Conservation (phyloP, 1,140 invertebrate species). For the Lepidostoma basale region DNA sequence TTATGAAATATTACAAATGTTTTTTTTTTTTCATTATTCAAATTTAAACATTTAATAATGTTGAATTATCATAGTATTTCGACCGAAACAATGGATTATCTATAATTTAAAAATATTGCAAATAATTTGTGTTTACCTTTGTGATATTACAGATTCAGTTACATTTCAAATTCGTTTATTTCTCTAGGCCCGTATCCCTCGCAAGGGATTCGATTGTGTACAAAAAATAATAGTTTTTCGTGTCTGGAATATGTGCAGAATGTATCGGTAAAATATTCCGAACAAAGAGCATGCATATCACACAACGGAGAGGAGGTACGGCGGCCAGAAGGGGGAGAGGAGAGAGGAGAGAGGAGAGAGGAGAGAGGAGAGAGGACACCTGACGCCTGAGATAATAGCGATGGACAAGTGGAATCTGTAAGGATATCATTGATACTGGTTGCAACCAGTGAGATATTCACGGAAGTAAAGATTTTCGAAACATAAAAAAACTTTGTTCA, state of each 20-base stretch:
- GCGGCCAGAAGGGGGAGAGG: not conserved
- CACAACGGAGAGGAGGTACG: not conserved
- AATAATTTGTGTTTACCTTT: not conserved
- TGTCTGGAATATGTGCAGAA: conserved; percentile 19
- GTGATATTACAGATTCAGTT: not conserved
- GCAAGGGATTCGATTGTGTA: not conserved
- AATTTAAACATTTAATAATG: too few species aligned
- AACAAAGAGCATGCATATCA: conserved; percentile 27
- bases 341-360: not conserved
- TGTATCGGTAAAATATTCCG: conserved; percentile 40
- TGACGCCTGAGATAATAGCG: conserved; percentile 30
- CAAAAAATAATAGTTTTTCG: conserved; percentile 21
- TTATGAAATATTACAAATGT: too few species aligned
- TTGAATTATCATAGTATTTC: too few species aligned
- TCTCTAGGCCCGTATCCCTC: not conserved
- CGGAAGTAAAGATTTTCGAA: too few species aligned
- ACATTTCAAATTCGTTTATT: conserved; percentile 7
- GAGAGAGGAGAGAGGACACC: conserved; percentile 23
- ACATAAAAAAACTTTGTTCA: too few species aligned
- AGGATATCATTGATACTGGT: too few species aligned
- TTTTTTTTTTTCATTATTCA: too few species aligned
- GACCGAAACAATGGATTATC: too few species aligned
- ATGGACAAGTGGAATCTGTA: too few species aligned
- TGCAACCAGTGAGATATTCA: too few species aligned
- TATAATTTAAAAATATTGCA: too few species aligned